Conservation (phyloP, 2,797 vertebrate genomes). For the Balearica regulorum region DNA sequence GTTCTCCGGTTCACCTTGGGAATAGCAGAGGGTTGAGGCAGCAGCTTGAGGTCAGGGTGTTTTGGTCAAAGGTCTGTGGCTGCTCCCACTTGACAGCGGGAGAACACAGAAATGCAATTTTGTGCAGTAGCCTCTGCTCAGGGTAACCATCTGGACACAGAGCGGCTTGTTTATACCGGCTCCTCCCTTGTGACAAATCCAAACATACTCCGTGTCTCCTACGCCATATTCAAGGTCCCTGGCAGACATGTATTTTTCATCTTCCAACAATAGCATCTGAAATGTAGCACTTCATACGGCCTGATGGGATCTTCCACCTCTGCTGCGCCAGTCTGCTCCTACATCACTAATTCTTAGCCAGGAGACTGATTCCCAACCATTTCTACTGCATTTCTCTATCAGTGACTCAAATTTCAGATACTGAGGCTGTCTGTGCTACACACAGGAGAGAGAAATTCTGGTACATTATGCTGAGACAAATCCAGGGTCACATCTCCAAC, state of each 20-base stretch:
- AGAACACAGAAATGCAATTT: not conserved
- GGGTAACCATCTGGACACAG: slow-evolving; percentile 28
- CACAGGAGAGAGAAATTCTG: not conserved
- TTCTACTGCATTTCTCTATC: not conserved
- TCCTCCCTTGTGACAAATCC: slow-evolving; percentile 47
- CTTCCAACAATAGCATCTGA: not conserved
- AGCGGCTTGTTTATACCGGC: not conserved
- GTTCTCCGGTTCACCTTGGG: not conserved
- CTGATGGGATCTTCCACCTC: not conserved
- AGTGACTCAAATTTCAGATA: not conserved
- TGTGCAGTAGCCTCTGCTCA: not conserved
- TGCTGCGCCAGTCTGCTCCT: not conserved
- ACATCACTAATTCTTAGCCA: not conserved
- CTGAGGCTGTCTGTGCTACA: not conserved
- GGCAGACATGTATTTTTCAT: not conserved
- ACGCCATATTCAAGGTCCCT: not conserved
- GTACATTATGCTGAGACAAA: not conserved
- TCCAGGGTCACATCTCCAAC: not conserved
- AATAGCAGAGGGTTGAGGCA: not conserved
- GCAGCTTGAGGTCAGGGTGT: slow-evolving; percentile 17
- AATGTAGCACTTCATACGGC: not conserved
- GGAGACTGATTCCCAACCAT: not conserved
- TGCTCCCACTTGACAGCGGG: not conserved
- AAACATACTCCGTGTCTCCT: not conserved
- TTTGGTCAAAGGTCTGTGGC: slow-evolving; percentile 17